Base-by-base conservation (phyloP, 2,113 vertebrate species). In the Gadus macrocephalus region DNA sequence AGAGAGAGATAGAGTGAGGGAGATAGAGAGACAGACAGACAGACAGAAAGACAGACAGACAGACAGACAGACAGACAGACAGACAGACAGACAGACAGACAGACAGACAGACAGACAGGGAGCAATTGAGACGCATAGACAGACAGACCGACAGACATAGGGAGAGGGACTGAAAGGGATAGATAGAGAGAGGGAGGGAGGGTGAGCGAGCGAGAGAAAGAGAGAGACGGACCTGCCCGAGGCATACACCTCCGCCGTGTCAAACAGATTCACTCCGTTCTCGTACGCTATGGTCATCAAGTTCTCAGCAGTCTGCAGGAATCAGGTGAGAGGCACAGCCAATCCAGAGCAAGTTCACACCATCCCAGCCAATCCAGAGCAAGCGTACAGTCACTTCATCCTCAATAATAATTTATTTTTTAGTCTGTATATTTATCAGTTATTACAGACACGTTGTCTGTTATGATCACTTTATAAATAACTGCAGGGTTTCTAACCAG, bases 241-340 rank as follows among this genome's bases (percentile, higher is more conserved):
- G 0, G 97, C 97, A 0, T 99, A 99, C 76, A 99, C 97, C 86
- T 99, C 97, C 0, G 97, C 97, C 0, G 97, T 99, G 81, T 99
- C 97, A 25, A 99, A 99, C 12, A 99, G 92, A 86, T 99, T 99
- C 64, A 99, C 94, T 0, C 97, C 97, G 0, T 95, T 96, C 81
- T 99, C 97, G 19, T 98, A 98, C 16, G 97, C 97, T 4, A 98
- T 94, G 14, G 95, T 93, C 97, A 98, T 97, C 87, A 99, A 87
- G 86, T 94, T 95, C 81, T 98, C 96, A 0, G 97, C 97, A 85
- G 96, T 95, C 97, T 99, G 69, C 62, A 73, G 84, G 64, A 73
- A 84, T 56, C 68, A 69, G 77, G 68, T 76, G 31, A 77, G 12
- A 25, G 31, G 64, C 31, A 28, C 15, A 15, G 28, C 20, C 64